Conservation (phyloP, 2,888 invertebrate genomes). For the Hirtodrosophila alboralis region DNA sequence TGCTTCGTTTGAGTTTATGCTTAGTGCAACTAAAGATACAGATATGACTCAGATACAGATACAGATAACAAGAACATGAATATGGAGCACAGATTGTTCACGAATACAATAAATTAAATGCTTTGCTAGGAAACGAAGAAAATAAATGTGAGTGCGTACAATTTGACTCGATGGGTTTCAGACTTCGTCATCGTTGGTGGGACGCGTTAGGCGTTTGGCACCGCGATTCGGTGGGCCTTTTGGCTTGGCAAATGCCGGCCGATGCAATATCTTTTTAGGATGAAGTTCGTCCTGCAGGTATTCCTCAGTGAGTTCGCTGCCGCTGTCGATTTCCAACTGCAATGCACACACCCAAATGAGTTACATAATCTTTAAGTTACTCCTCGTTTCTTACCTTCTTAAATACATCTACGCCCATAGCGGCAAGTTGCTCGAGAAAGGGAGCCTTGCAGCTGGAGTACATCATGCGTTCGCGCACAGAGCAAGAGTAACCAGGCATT, state of each 20-base stretch:
- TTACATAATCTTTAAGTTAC: neutral
- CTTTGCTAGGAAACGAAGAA: constrained; percentile 50
- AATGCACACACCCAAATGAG: constrained; percentile 68
- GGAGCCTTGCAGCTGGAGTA: constrained; percentile 99
- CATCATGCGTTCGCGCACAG: constrained; percentile 98
- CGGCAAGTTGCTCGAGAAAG: constrained; percentile 92
- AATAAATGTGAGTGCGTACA: constrained; percentile 2
- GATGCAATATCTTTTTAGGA: constrained; percentile 94
- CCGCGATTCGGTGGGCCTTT: constrained; percentile 97
- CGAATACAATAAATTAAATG: constrained; percentile 72
- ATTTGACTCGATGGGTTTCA: constrained; percentile 66
- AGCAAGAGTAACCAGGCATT: constrained; percentile 98
- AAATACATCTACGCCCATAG: constrained; percentile 90
- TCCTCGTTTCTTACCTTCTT: constrained; percentile 89
- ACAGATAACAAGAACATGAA: constrained; percentile 31
- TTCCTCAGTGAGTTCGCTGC: constrained; percentile 94
- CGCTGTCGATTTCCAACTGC: constrained; percentile 96
- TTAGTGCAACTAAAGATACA: constrained; percentile 58
- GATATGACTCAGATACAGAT: constrained; percentile 50
- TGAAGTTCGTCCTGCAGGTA: constrained; percentile 97
- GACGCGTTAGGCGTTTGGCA: constrained; percentile 93
- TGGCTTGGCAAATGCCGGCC: constrained; percentile 97
- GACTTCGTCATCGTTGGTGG: constrained; percentile 75
- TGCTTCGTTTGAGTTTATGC: constrained; percentile 67
- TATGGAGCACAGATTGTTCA: constrained; percentile 37